These are phyloP conservation scores for Byasa hedistus DNA, from an alignment of 2,888 invertebrate species.

Conservation along the genomic window DNA sequence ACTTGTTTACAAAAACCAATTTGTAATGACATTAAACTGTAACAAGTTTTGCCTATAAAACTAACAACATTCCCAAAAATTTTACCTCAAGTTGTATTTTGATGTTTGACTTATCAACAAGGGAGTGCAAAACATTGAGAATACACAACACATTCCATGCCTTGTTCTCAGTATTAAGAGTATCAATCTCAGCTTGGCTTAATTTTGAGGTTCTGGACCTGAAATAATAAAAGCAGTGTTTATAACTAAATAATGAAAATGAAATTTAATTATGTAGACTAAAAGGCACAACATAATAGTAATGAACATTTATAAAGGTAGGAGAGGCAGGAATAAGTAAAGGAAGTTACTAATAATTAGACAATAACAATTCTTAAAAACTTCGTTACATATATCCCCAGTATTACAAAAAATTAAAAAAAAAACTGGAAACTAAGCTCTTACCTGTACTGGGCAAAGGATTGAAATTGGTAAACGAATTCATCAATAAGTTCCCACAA, in stretches of 20 bases:
- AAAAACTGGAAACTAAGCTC: background rate
- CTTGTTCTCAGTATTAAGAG: constrained; percentile 89
- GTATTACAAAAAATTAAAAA: background rate
- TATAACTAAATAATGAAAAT: background rate
- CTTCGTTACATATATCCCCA: too few relatives aligned
- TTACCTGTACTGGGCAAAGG: constrained; percentile 91
- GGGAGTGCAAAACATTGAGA: constrained; percentile 97
- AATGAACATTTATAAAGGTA: too few relatives aligned
- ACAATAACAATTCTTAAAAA: too few relatives aligned
- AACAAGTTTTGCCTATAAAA: too few relatives aligned
- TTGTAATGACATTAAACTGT: too few relatives aligned
- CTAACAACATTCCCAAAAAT: background rate
- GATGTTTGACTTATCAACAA: constrained; percentile 98
- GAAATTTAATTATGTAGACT: too few relatives aligned
- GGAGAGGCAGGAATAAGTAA: too few relatives aligned
- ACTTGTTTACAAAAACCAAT: too few relatives aligned
- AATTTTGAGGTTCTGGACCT: constrained; percentile 86
- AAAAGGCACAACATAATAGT: too few relatives aligned
- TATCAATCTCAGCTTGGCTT: constrained; percentile 88
- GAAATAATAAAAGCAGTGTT: constrained; percentile 20
- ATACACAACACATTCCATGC: constrained; percentile 99
- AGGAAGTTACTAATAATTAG: too few relatives aligned
- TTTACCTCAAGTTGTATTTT: constrained; percentile 96
- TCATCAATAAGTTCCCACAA: constrained; percentile 99
- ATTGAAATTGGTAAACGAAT: constrained; percentile 98